Base-by-base conservation (phyloP, 2,888 invertebrate genomes). In the Petrolisthes cinctipes region DNA sequence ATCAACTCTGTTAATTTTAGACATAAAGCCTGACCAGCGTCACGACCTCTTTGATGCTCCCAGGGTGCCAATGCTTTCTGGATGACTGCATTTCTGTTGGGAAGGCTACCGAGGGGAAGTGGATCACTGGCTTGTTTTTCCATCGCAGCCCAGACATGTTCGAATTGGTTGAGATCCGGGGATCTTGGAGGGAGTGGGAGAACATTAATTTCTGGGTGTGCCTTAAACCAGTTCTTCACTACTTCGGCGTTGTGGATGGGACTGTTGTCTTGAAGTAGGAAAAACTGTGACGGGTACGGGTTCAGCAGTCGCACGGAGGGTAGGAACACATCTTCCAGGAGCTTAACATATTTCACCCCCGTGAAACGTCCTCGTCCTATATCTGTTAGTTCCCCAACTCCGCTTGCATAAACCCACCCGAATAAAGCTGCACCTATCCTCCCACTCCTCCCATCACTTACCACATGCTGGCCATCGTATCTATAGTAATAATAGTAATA, bases 101-200 rank as follows among this genome's bases (percentile, higher is more conserved):
- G 2, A 37, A 37, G 37, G 37, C 37, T 37, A 37, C n/a, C 79
- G 54, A n/a, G 11, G 9, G 14, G 17, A 9, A 54, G 0, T 11
- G 6, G 53, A 17, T 56, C 20, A 4, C 17, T 53, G 6, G 23
- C 17, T 14, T 66, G 37, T 66, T 66, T 9, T 23, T 17, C 57
- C 57, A 80, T 80, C n/a, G 11, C 57, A 2, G 80, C 57, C 80
- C 80, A 80, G 17, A 80, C 14, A 4, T 80, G 80, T 57, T 80
- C 80, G 17, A 80, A 4, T 4, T 57, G 80, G 20, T 80, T 80
- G 54, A 80, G n/a, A 9, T 80, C 80, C 56, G 54, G 11, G 20
- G 80, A 80, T 80, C 57, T 80, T 57, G 80, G 56, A 57, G 57
- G 80, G 57, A 57, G 80, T 56, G 57, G 56, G 57, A 80, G 14